Conservation (phyloP, 2,113 vertebrate genomes). For the Lophura nycthemera region DNA sequence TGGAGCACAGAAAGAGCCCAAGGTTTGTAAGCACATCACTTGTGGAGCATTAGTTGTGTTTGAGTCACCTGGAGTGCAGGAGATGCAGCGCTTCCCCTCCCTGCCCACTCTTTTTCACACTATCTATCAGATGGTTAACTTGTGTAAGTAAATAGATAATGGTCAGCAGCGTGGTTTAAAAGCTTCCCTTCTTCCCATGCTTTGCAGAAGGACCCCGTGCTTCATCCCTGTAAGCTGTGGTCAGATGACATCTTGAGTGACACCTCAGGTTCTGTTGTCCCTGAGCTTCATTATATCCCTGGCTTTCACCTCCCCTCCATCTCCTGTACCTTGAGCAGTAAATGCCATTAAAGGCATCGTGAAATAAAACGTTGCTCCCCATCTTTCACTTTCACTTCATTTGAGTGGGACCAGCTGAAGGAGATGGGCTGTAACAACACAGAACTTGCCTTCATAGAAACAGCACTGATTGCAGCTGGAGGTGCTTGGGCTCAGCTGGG, state of each 20-base stretch:
- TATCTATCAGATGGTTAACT: not conserved
- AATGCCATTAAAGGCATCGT: not conserved
- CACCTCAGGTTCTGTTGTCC: not conserved
- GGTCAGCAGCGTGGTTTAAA: not conserved
- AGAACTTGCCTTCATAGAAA: not conserved
- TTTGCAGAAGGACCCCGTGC: not conserved
- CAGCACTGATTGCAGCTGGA: not conserved
- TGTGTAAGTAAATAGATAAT: not conserved
- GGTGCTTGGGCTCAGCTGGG: not conserved
- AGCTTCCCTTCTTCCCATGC: not conserved
- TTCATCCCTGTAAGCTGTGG: too few species aligned
- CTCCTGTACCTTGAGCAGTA: not conserved
- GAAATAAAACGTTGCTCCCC: rapidly evolving
- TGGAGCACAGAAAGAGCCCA: not conserved
- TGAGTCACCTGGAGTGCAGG: not conserved
- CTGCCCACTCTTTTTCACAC: rapidly evolving
- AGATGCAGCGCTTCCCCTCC: not conserved
- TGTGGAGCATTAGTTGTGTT: rapidly evolving
- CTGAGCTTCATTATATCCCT: not conserved
- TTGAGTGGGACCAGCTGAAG: not conserved
- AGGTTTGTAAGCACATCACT: not conserved
- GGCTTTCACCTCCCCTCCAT: not conserved
- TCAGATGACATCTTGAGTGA: not conserved
- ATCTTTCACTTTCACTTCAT: not conserved
- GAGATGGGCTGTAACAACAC: rapidly evolving